phyloP scores from a whole-genome alignment of 2,888 invertebrate species.

The Cantharis flavilabris region DNA sequence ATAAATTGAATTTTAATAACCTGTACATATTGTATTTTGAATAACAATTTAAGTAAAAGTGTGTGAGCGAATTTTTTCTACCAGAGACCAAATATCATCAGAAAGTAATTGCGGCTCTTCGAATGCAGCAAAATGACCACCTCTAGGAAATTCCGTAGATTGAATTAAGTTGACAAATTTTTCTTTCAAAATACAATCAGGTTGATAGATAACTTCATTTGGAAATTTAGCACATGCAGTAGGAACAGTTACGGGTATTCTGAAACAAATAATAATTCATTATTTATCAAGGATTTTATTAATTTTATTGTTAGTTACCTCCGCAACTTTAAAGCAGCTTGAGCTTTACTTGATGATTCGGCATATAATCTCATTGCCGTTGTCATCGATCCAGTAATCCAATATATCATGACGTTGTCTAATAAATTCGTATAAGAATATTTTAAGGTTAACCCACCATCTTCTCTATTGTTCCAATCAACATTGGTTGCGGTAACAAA shows the following conservation, averaged over 20 bases:
- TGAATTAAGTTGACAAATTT: slow-evolving; percentile 71
- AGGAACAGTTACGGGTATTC: slow-evolving; percentile 69
- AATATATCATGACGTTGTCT: slow-evolving; percentile 83
- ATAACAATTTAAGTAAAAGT: background rate
- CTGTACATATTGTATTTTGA: background rate
- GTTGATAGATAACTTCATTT: slow-evolving; percentile 66
- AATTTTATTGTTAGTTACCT: slow-evolving; percentile 27
- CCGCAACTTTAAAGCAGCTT: slow-evolving; percentile 28
- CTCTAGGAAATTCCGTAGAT: slow-evolving; percentile 66
- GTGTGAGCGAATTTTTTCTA: slow-evolving; percentile 52
- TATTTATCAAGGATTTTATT: too few relatives aligned
- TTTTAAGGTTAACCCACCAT: slow-evolving; percentile 69
- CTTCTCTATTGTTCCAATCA: slow-evolving; percentile 53
- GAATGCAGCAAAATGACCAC: slow-evolving; percentile 87
- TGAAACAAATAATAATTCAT: slow-evolving; percentile 48
- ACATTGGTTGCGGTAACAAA: slow-evolving; percentile 73
- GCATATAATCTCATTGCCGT: slow-evolving; percentile 77
- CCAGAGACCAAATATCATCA: slow-evolving; percentile 68
- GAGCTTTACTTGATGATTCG: slow-evolving; percentile 57
- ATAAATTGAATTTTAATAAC: background rate
- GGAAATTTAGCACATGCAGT: slow-evolving; percentile 75
- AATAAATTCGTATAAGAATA: slow-evolving; percentile 73
- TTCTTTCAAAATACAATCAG: slow-evolving; percentile 62
- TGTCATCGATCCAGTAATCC: slow-evolving; percentile 72
- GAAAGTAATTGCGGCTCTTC: slow-evolving; percentile 75